These are phyloP conservation scores for Ischnus inquisitorius DNA, from an alignment of 2,888 invertebrate genomes.

Conservation along the genomic window DNA sequence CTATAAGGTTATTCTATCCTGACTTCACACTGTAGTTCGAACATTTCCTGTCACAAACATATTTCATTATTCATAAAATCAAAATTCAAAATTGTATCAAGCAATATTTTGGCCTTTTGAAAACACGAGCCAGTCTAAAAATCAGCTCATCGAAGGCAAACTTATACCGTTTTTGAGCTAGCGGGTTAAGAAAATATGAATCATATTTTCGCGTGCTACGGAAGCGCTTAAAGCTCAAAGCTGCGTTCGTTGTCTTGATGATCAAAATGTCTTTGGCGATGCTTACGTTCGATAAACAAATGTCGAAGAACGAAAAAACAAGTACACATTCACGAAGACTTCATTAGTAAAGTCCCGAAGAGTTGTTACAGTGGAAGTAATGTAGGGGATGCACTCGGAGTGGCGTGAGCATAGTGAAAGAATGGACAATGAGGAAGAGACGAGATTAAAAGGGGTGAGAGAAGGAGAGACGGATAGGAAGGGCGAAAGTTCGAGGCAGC, in stretches of 20 bases:
- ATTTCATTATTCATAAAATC: too few relatives aligned
- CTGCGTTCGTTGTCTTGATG: neutral
- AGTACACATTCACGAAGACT: neutral
- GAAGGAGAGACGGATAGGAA: constrained; percentile 42
- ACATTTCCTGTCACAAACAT: too few relatives aligned
- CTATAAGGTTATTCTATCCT: too few relatives aligned
- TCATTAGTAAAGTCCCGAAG: neutral
- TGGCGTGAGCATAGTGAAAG: constrained; percentile 57
- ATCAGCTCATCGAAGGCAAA: too few relatives aligned
- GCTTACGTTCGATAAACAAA: neutral
- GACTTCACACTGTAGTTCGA: too few relatives aligned
- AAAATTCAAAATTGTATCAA: too few relatives aligned
- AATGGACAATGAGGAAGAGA: constrained; percentile 37
- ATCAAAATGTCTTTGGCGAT: neutral
- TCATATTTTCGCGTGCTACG: neutral
- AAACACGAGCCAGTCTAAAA: too few relatives aligned
- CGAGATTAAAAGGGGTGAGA: constrained; percentile 20
- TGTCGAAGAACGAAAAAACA: neutral
- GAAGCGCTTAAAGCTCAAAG: neutral
- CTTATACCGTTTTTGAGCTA: too few relatives aligned
- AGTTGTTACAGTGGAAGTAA: constrained; percentile 81
- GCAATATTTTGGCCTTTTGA: too few relatives aligned
- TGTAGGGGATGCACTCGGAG: constrained; percentile 79
- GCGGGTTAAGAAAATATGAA: too few relatives aligned
- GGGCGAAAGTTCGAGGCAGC: constrained; percentile 45